phyloP scores from a whole-genome alignment of 2,888 invertebrate genomes.

The Brachyptera putata region DNA sequence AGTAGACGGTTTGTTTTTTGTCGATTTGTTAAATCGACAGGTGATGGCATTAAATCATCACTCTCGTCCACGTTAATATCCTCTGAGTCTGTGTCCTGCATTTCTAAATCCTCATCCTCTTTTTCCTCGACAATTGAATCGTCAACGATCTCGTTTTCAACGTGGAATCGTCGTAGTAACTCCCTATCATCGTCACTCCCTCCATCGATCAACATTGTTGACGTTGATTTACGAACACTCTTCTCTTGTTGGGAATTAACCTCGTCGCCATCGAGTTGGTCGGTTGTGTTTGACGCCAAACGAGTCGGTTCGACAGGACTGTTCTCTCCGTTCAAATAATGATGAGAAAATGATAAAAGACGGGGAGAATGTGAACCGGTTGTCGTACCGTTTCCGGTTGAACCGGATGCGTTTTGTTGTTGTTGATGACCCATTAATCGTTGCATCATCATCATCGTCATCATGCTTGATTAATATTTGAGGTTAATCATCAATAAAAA shows the following conservation, averaged over 20 bases:
- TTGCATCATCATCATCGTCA: conserved; percentile 33
- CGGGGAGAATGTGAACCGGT: conserved; percentile 12
- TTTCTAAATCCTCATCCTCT: conserved; percentile 29
- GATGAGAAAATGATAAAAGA: conserved; percentile 22
- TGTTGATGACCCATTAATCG: conserved; percentile 28
- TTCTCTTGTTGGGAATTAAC: too few relatives aligned
- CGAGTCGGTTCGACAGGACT: too few relatives aligned
- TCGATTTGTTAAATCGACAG: conserved; percentile 32
- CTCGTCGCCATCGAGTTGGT: background rate
- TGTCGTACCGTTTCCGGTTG: conserved; percentile 8
- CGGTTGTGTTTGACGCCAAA: background rate
- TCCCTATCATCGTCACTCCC: conserved; percentile 19
- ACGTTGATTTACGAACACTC: background rate
- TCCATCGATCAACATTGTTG: background rate
- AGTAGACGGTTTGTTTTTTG: conserved; percentile 21
- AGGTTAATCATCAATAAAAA: too few relatives aligned
- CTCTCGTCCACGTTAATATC: conserved; percentile 26
- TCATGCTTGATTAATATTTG: too few relatives aligned
- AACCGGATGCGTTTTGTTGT: background rate
- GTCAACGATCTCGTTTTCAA: conserved; percentile 9
- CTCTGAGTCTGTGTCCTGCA: conserved; percentile 31
- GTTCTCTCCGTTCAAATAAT: conserved; percentile 2
- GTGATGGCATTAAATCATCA: conserved; percentile 27
- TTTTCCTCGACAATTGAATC: conserved; percentile 29
- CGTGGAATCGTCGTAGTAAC: conserved; percentile 5